Evolutionary conservation across 1,140 invertebrate species (phyloP).

Genomic region (Oreohelix idahoensis): DNA sequence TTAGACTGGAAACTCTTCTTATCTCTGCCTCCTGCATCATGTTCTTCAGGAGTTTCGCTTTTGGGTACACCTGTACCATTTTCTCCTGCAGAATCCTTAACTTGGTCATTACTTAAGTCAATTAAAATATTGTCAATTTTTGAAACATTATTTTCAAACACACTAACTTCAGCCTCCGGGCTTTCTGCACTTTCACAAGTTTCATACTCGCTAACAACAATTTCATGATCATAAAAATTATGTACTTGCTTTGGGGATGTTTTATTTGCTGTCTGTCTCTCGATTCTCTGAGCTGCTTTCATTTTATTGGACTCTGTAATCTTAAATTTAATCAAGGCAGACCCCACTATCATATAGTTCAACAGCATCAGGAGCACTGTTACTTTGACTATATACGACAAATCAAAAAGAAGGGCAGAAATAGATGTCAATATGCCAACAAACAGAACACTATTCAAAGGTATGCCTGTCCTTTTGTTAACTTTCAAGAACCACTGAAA

Average conservation of each 20-base stretch:
- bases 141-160: not conserved
- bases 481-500: conserved; percentile 84
- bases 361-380: conserved; percentile 91
- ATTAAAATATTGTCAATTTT: not conserved
- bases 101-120: not conserved
- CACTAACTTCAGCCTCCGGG: not conserved
- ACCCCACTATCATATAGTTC: conserved; percentile 89
- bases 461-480: conserved; percentile 84
- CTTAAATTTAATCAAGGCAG: conserved; percentile 86
- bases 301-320: conserved; percentile 78
- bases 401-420: conserved; percentile 86
- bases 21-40: not conserved
- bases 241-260: not conserved
- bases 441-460: conserved; percentile 83
- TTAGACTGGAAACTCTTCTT: not conserved
- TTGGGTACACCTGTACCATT: not conserved
- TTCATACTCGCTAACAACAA: not conserved
- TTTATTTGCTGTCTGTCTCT: not conserved
- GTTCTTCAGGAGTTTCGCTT: not conserved
- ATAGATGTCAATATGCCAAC: conserved; percentile 83
- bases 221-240: conserved; percentile 7
- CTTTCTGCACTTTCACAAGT: conserved; percentile 3
- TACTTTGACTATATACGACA: conserved; percentile 90
- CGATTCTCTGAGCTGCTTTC: not conserved
- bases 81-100: not conserved